Evolutionary conservation across 2,888 invertebrate genomes (phyloP).

Genomic region (Drosophila seclusa): DNA sequence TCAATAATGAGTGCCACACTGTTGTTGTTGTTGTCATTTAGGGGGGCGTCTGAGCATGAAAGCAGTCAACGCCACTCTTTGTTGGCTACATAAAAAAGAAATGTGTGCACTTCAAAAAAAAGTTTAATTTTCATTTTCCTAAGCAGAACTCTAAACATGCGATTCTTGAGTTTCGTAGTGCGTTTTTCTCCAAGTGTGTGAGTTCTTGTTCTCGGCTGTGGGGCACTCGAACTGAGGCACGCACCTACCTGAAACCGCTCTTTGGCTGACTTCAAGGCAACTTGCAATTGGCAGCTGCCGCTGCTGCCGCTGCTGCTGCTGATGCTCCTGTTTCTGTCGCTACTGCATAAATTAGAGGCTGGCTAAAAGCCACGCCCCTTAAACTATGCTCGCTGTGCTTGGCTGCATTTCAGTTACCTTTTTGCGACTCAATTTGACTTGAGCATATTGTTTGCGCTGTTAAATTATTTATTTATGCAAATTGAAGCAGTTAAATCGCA

Average conservation of each 20-base stretch:
- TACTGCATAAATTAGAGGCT: constrained; percentile 71
- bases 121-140: neutral
- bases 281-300: constrained; percentile 10
- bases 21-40: constrained; percentile 34
- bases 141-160: neutral
- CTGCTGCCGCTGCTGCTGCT: constrained; percentile 8
- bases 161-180: neutral
- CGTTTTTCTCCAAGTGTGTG: constrained; percentile 14
- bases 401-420: constrained; percentile 37
- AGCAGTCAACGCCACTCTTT: constrained; percentile 46
- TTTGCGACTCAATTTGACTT: constrained; percentile 75
- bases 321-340: constrained; percentile 24
- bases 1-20: constrained; percentile 73
- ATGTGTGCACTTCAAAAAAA: neutral
- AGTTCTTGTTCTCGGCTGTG: constrained; percentile 26
- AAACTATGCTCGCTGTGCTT: constrained; percentile 15
- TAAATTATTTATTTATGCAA: constrained; percentile 81
- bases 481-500: constrained; percentile 75
- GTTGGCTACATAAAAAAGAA: constrained; percentile 28
- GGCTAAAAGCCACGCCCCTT: constrained; percentile 28
- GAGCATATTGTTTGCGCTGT: constrained; percentile 67
- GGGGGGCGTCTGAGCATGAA: constrained; percentile 68
- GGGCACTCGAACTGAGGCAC: constrained; percentile 45
- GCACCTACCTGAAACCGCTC: constrained; percentile 40
- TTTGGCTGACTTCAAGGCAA: constrained; percentile 35